phyloP scores from a whole-genome alignment of 2,888 invertebrate species.

The Agrochola lota region DNA sequence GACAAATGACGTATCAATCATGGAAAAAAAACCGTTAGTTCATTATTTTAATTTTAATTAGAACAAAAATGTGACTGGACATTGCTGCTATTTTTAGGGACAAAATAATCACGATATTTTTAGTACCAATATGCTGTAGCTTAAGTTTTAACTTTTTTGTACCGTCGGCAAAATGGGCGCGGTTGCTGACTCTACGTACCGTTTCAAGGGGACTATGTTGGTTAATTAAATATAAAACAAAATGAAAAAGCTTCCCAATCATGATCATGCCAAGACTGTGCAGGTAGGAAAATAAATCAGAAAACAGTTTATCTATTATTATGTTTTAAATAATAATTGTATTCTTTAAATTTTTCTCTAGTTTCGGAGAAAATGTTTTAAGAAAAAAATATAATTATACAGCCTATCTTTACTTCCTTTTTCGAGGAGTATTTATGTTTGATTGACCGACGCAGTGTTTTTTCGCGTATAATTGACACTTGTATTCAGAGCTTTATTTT shows the following conservation, averaged over 20 bases:
- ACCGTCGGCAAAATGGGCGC: constrained; percentile 35
- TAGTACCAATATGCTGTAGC: constrained; percentile 42
- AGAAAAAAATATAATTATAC: background rate
- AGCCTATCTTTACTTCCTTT: constrained; percentile 18
- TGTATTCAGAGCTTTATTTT: constrained; percentile 64
- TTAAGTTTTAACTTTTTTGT: constrained; percentile 47
- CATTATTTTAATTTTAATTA: constrained; percentile 49
- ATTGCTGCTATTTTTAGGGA: constrained; percentile 49
- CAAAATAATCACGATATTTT: constrained; percentile 41
- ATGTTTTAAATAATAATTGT: constrained; percentile 9
- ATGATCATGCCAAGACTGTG: constrained; percentile 25
- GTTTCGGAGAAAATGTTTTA: constrained; percentile 42
- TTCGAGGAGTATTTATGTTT: constrained; percentile 22
- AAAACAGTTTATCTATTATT: constrained; percentile 5
- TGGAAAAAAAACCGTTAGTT: constrained; percentile 26
- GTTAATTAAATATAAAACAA: constrained; percentile 28
- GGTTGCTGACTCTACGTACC: constrained; percentile 20
- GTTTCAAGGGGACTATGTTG: constrained; percentile 26
- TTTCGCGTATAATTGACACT: constrained; percentile 33
- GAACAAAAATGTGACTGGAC: constrained; percentile 55
- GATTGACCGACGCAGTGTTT: constrained; percentile 21
- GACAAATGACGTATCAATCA: constrained; percentile 50
- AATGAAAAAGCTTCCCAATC: constrained; percentile 9
- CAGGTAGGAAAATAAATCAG: constrained; percentile 11
- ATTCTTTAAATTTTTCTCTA: constrained; percentile 49